Evolutionary conservation across 1,140 invertebrate species (phyloP).

Genomic region (Trachymyrmex cornetzi): DNA sequence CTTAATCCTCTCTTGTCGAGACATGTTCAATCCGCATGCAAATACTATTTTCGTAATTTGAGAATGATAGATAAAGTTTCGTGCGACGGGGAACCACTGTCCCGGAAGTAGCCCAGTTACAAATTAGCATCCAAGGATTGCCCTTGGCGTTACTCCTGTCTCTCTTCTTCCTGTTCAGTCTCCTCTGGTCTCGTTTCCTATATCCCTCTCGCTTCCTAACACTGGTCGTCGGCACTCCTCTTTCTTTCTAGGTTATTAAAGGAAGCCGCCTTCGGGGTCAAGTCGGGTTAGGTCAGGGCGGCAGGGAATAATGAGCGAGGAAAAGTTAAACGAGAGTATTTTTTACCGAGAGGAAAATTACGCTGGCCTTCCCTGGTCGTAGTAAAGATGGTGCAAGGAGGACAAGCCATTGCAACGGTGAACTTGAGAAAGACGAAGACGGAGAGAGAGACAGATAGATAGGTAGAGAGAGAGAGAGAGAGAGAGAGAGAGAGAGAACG

Average conservation of each 20-base stretch:
- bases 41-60: constrained; percentile 63
- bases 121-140: constrained; percentile 86
- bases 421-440: constrained; percentile 46
- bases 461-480: background rate
- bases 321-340: constrained; percentile 86
- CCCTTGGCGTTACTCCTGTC: constrained; percentile 83
- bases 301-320: constrained; percentile 84
- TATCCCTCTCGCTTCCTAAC: constrained; percentile 56
- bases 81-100: constrained; percentile 82
- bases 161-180: constrained; percentile 60
- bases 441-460: constrained; percentile 32
- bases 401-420: constrained; percentile 49
- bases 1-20: constrained; percentile 9
- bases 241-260: constrained; percentile 83
- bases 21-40: constrained; percentile 1
- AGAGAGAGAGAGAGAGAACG: background rate
- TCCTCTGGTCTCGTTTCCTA: constrained; percentile 62
- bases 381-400: constrained; percentile 69
- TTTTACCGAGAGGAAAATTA: constrained; percentile 85
- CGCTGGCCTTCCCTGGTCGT: constrained; percentile 74
- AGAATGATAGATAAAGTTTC: constrained; percentile 72
- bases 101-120: constrained; percentile 85
- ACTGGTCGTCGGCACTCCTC: constrained; percentile 60
- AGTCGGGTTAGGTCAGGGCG: constrained; percentile 84
- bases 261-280: constrained; percentile 84